phyloP scores from a whole-genome alignment of 2,113 vertebrate genomes.

The Thunnus maccoyii region DNA sequence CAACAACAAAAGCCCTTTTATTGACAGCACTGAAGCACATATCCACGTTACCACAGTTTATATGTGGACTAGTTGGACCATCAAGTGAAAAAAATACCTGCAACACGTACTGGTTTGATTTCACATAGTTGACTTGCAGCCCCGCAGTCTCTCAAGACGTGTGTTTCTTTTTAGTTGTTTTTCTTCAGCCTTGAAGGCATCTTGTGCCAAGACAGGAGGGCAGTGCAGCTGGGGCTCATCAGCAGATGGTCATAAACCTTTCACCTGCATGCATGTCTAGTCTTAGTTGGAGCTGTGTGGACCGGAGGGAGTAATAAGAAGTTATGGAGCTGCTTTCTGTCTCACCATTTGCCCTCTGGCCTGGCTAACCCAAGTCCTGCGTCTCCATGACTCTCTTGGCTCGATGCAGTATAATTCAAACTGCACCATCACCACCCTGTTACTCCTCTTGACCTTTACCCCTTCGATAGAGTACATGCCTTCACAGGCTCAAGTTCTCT shows the following conservation, averaged over 20 bases:
- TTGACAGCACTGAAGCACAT: conserved; percentile 51
- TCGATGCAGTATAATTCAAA: conserved; percentile 23
- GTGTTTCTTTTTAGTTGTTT: conserved; percentile 5
- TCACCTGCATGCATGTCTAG: conserved; percentile 55
- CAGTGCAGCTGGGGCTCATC: conserved; percentile 40
- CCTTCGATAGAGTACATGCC: background rate
- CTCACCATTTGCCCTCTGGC: conserved; percentile 48
- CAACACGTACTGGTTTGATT: background rate
- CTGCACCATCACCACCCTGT: background rate
- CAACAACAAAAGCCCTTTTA: conserved; percentile 69
- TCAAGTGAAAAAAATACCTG: conserved; percentile 10
- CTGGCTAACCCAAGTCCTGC: background rate
- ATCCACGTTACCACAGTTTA: conserved; percentile 39
- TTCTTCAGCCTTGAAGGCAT: background rate
- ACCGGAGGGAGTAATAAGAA: conserved; percentile 14
- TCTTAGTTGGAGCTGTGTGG: conserved; percentile 19
- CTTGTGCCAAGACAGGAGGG: conserved; percentile 4
- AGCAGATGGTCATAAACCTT: conserved; percentile 35
- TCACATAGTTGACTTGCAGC: no score
- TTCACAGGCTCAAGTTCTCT: no score
- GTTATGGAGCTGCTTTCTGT: conserved; percentile 44
- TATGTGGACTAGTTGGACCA: background rate
- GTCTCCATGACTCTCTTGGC: conserved; percentile 23
- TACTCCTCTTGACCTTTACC: background rate
- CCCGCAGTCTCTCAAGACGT: background rate